A percentile compares a stretch with the other conserved stretches of the same genome.
These are phyloP conservation scores for Sarcophaga variegata DNA, from an alignment of 2,888 invertebrate genomes.

Conservation along the genomic window DNA sequence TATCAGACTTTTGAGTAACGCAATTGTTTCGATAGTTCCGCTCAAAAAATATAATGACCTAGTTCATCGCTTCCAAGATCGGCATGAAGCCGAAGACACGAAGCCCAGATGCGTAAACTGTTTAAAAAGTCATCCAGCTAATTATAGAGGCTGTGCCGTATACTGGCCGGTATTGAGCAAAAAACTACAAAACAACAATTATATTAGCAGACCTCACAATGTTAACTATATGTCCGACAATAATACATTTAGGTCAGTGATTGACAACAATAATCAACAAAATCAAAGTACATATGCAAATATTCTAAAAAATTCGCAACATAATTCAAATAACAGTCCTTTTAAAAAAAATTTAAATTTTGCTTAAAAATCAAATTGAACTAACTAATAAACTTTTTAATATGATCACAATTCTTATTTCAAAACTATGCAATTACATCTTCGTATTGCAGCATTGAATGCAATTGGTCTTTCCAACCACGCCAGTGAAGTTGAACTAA, in stretches of 20 bases:
- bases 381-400: slow-evolving; percentile 1
- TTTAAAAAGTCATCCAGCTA: slow-evolving; percentile 7
- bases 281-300: not conserved
- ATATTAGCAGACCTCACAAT: not conserved
- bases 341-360: not conserved
- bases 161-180: too few relatives aligned
- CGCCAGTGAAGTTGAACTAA: too few relatives aligned
- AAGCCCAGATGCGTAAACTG: not conserved
- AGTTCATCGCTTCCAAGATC: not conserved
- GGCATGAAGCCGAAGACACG: not conserved
- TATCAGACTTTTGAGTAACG: not conserved
- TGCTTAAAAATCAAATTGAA: not conserved
- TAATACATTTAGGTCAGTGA: too few relatives aligned
- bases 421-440: too few relatives aligned
- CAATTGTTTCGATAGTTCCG: not conserved
- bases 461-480: not conserved
- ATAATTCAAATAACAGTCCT: too few relatives aligned
- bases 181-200: not conserved
- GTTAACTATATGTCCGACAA: too few relatives aligned
- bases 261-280: too few relatives aligned
- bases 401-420: not conserved
- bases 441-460: too few relatives aligned
- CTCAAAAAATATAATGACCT: not conserved
- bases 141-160: not conserved
- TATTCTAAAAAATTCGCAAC: too few relatives aligned